Percentiles rank a stretch among this genome's conserved stretches.
phyloP scores from a whole-genome alignment of 2,797 vertebrate genomes.

The Labroides dimidiatus region DNA sequence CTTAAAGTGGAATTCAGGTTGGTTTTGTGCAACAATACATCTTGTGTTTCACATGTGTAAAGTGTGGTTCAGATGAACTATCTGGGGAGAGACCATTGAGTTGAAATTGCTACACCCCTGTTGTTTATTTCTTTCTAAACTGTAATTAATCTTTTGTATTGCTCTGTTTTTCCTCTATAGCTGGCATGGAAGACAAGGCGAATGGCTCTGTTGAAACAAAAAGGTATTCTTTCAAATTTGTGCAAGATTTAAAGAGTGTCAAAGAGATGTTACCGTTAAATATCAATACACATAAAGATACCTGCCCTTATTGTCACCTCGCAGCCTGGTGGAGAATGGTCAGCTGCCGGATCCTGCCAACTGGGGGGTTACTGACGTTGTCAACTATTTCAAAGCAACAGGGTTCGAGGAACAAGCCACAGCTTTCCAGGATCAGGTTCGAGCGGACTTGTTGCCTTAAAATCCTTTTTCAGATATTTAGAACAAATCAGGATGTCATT shows the following conservation, averaged over 20 bases:
- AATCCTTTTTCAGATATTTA: neutral
- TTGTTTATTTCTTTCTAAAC: neutral
- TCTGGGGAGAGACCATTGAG: neutral
- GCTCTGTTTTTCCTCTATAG: slow-evolving; percentile 57
- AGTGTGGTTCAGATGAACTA: no score
- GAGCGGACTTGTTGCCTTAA: slow-evolving; percentile 1
- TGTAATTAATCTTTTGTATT: neutral
- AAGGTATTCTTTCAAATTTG: slow-evolving; percentile 85
- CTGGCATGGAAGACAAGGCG: slow-evolving; percentile 95
- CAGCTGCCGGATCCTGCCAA: slow-evolving; percentile 93
- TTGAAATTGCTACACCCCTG: neutral
- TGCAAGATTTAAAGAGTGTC: slow-evolving; percentile 1
- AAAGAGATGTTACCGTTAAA: neutral
- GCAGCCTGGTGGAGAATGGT: slow-evolving; percentile 93
- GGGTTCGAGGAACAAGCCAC: slow-evolving; percentile 97
- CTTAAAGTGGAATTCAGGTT: no score
- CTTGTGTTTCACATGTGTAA: no score
- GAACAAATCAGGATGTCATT: neutral
- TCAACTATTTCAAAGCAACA: slow-evolving; percentile 97
- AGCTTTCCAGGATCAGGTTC: slow-evolving; percentile 98
- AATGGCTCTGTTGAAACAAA: slow-evolving; percentile 95
- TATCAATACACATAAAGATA: neutral
- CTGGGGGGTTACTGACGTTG: slow-evolving; percentile 96
- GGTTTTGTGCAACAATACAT: no score
- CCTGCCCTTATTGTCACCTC: slow-evolving; percentile 1